Evolutionary conservation across 2,888 invertebrate species (phyloP), one percentile per base, ranked within the genome.

Genomic region (Coleophora flavipennella): DNA sequence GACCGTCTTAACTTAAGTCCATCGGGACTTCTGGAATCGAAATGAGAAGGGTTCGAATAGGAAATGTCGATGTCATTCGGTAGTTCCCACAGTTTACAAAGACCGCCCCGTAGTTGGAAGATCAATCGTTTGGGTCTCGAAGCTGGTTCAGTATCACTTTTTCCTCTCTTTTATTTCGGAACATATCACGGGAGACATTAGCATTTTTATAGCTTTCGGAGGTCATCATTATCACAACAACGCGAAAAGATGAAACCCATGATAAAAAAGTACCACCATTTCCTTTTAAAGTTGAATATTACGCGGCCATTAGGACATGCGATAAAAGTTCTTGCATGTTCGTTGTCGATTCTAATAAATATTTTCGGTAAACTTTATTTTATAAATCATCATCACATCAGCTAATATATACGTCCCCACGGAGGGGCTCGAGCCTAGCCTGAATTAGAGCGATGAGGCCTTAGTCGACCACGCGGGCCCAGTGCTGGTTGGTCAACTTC

Each of bases 131-230:
- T 13, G 34, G 36, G 31, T 31, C 39, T 20, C 41, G 35, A 36
- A 20, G 20, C 6, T 20, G 3, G 20, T 42, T 38, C 20, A 33
- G 34, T 35, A 32, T 40, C 36, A 41, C 46, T 45, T 49, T 46
- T 50, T n/a, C n/a, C n/a, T n/a, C n/a, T n/a, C 49, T 54, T 62
- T 63, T 57, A 55, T 59, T 59, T 55, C 55, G 44, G 58, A 61
- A 59, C 53, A 47, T 55, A 60, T 59, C 68, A 65, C 68, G 66
- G 67, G 59, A 53, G 53, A 55, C 51, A 72, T 75, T 74, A 71
- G 60, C 72, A 74, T 74, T 74, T 73, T 71, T 72, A 72, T 73
- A 66, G 65, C 62, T 59, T 59, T 54, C 62, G 56, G 56, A 58
- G 56, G 53, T 47, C 51, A 53, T 51, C 61, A 63, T 67, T 70